Conservation (phyloP, 2,113 vertebrate genomes). For the Seriola rivoliana region DNA sequence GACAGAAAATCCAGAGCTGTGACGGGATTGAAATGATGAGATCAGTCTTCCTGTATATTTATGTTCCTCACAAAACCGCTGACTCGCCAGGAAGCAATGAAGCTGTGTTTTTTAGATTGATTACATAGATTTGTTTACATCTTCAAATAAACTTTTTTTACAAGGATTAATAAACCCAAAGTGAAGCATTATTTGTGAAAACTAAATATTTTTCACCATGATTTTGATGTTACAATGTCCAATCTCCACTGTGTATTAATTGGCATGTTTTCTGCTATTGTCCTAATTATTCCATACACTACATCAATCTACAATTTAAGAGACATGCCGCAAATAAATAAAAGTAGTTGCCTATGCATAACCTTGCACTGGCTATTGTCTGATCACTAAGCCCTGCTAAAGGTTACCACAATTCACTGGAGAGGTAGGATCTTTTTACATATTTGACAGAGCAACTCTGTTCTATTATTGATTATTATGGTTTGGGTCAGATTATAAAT, state of each 20-base stretch:
- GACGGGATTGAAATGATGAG: slow-evolving; percentile 27
- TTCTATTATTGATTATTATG: slow-evolving; percentile 20
- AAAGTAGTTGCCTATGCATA: not conserved
- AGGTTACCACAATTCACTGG: not conserved
- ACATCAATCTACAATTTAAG: not conserved
- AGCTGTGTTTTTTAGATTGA: no score
- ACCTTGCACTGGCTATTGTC: not conserved
- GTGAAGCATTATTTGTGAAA: no score
- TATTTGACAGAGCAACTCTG: not conserved
- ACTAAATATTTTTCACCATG: no score
- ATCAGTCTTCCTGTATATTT: not conserved
- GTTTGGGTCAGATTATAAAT: slow-evolving; percentile 34
- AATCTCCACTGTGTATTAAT: no score
- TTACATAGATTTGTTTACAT: no score
- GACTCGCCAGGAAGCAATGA: not conserved
- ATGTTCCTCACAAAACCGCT: not conserved
- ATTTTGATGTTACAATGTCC: no score
- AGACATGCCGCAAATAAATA: no score
- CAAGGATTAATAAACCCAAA: no score
- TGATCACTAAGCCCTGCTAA: not conserved
- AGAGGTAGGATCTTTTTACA: not conserved
- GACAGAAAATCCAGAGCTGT: slow-evolving; percentile 9
- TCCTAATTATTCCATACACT: not conserved
- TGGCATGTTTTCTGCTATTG: no score
- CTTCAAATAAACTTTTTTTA: no score